Conservation (phyloP, 2,113 vertebrate genomes). For the Proterorhinus semilunaris region DNA sequence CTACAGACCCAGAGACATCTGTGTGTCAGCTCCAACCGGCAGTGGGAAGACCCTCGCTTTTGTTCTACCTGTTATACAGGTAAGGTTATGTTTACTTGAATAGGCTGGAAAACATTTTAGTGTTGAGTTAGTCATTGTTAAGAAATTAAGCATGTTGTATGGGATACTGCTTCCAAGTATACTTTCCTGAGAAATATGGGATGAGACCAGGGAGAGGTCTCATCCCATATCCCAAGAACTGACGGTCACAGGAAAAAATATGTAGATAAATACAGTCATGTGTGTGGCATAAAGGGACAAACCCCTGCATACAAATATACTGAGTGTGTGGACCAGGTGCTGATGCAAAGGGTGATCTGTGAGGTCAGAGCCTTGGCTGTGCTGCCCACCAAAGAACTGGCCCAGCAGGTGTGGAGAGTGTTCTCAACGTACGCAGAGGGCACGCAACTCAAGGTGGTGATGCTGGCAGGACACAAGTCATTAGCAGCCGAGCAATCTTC, state of each 20-base stretch:
- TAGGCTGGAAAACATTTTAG: not conserved
- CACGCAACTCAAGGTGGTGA: constrained; percentile 80
- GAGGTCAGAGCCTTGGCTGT: constrained; percentile 86
- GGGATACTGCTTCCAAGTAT: no score
- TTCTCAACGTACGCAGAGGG: constrained; percentile 85
- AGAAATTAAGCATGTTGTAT: not conserved
- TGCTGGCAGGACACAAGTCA: constrained; percentile 86
- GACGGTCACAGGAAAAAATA: not conserved
- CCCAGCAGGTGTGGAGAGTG: constrained; percentile 94
- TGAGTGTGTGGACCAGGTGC: constrained; percentile 69
- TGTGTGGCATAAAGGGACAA: no score
- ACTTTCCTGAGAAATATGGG: no score
- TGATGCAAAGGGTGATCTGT: constrained; percentile 84
- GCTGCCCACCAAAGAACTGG: constrained; percentile 94
- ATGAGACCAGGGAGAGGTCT: no score
- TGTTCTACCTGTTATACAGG: constrained; percentile 91
- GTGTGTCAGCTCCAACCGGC: constrained; percentile 93
- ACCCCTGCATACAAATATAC: no score
- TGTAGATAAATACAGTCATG: not conserved
- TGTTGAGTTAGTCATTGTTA: not conserved
- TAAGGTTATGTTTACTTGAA: constrained; percentile 44
- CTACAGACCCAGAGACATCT: constrained; percentile 87
- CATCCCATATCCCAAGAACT: not conserved
- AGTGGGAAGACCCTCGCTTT: constrained; percentile 95
- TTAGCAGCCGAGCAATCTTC: constrained; percentile 85